These are phyloP conservation scores for Ligdia adustata DNA, from an alignment of 2,888 invertebrate species.

Conservation along the genomic window DNA sequence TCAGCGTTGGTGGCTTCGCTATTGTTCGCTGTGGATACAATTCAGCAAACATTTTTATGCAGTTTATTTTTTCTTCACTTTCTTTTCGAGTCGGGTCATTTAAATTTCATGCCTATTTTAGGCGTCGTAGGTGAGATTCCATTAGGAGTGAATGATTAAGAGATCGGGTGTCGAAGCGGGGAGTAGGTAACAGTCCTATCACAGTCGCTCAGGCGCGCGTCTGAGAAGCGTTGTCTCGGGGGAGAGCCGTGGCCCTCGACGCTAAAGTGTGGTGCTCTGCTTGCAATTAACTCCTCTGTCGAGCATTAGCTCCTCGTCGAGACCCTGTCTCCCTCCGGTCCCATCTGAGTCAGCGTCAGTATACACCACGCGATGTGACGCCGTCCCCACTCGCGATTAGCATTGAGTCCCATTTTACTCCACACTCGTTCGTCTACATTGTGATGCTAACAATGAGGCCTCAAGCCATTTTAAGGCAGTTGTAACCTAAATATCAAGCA, in stretches of 20 bases:
- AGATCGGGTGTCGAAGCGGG: conserved; percentile 45
- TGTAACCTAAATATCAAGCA: too few species aligned
- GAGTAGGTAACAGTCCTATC: too few species aligned
- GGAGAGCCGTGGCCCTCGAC: conserved; percentile 57
- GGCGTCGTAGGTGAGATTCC: conserved; percentile 68
- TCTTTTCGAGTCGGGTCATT: conserved; percentile 67
- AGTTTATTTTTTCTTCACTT: conserved; percentile 55
- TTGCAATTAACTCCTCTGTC: conserved; percentile 80
- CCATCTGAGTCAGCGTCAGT: conserved; percentile 41
- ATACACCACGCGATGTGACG: conserved; percentile 18
- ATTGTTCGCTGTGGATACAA: conserved; percentile 68
- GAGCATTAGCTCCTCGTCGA: conserved; percentile 63
- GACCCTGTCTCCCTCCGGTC: conserved; percentile 32
- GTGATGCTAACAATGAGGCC: too few species aligned
- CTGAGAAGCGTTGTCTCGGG: conserved; percentile 45
- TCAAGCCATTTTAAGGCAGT: too few species aligned
- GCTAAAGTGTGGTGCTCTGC: conserved; percentile 70
- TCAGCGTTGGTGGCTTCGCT: conserved; percentile 78
- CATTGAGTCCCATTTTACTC: too few species aligned
- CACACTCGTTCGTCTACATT: too few species aligned
- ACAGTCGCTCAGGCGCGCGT: conserved; percentile 33
- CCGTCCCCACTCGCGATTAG: background rate
- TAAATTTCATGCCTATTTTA: conserved; percentile 79
- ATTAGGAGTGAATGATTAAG: conserved; percentile 80
- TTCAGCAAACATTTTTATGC: conserved; percentile 71